A percentile compares a stretch with the other conserved stretches of the same genome.
Evolutionary conservation across 2,888 invertebrate species (phyloP).

Genomic region (Acrocyrtus sp.): DNA sequence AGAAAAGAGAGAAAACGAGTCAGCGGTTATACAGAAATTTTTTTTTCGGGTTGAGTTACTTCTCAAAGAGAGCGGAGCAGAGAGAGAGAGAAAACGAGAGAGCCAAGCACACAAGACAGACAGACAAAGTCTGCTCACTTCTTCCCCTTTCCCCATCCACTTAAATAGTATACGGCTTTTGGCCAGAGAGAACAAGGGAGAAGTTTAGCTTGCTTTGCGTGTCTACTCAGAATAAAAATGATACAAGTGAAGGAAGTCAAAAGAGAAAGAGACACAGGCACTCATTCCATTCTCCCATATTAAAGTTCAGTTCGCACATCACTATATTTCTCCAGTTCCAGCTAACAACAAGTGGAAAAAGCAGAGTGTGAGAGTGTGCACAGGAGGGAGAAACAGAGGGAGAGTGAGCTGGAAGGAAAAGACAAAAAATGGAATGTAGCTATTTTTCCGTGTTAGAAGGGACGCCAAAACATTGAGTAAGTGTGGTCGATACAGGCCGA

Average conservation of each 20-base stretch:
- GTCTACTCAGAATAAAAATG: background rate
- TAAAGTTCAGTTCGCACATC: background rate
- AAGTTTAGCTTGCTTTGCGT: constrained; percentile 1
- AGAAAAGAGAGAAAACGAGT: too few relatives aligned
- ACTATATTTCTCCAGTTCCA: background rate
- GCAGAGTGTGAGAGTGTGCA: background rate
- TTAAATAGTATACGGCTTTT: constrained; percentile 15
- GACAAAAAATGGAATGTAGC: background rate
- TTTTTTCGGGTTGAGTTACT: background rate
- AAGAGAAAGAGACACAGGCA: background rate
- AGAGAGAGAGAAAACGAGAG: background rate
- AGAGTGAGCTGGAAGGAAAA: background rate
- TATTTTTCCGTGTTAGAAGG: background rate
- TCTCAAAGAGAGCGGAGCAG: background rate
- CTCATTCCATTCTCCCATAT: background rate
- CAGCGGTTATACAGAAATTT: too few relatives aligned
- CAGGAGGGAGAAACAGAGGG: constrained; percentile 6
- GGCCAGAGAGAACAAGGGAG: background rate
- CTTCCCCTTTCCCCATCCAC: background rate
- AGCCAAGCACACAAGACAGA: constrained; percentile 2
- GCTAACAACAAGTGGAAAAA: constrained; percentile 45
- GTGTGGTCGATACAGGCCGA: constrained; percentile 19
- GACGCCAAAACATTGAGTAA: background rate
- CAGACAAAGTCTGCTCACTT: constrained; percentile 8
- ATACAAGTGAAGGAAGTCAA: background rate